Base-by-base conservation (phyloP, 2,113 vertebrate species). In the Hydrochoerus hydrochaeris region DNA sequence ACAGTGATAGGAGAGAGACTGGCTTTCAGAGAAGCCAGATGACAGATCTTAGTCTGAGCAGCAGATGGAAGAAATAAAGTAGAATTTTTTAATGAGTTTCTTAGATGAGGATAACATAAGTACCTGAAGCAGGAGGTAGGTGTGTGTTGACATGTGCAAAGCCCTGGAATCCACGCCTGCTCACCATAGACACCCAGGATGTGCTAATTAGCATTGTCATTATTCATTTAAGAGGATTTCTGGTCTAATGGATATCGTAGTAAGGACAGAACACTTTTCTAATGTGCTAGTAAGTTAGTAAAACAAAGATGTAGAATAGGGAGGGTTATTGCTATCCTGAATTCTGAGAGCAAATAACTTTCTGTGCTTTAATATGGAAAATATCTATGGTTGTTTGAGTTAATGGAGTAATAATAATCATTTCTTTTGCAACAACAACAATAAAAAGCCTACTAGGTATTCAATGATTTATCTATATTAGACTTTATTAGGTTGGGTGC, bases 331-430 rank as follows among this genome's bases (percentile, higher is more conserved):
- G 57, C 26, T 69, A 44, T 84, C 41, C 32, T 3, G 11, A 81
- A n/a, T n/a, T n/a, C n/a, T 11, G n/a, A 81, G 63, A 60, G 62
- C 28, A 52, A 84, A 78, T 30, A 83, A 28, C 54, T 6, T 49
- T 77, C 6, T 82, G 5, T 73, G 89, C 58, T 69, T 88, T 91
- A 58, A 41, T 87, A 80, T 35, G 60, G 49, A 82, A 92, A 73
- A 75, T 57, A 63, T 52, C 16, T 78, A 86, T 78, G 57, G 26
- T 38, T 63, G 58, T 82, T 91, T 41, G 58, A 63, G 73, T 52
- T 85, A 91, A 91, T 69, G 85, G 32, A 65, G 57, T 77, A 93
- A 83, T 78, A 90, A 85, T 63, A 49, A 85, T 49, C 38, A 87
- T 41, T 5, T 13, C 57, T 85, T 57, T 58, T 81, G 9, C 62